Percentiles rank a stretch among this genome's conserved stretches.
phyloP scores from a whole-genome alignment of 2,113 vertebrate species.

The Castor canadensis region DNA sequence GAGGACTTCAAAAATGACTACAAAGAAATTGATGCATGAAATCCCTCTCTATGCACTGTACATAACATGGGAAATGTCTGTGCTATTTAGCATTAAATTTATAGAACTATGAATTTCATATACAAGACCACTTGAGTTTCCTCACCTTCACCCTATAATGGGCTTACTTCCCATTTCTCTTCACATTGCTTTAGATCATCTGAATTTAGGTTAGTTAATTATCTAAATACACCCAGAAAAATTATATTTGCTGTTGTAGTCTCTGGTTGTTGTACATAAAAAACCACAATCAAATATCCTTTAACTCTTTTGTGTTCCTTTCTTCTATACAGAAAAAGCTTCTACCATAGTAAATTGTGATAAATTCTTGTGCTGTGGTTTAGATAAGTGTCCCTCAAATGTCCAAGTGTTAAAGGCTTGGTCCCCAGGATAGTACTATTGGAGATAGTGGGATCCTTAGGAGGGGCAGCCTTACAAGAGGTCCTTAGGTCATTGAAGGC shows the following conservation, averaged over 20 bases:
- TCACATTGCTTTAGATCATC: neutral
- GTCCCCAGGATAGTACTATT: no score
- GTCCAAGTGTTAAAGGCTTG: neutral
- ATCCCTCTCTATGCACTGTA: neutral
- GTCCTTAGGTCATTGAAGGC: no score
- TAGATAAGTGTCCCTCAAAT: neutral
- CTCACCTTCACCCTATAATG: neutral
- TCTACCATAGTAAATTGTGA: neutral
- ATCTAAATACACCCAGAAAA: neutral
- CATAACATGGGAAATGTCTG: neutral
- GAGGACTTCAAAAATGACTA: constrained; percentile 16
- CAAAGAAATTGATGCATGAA: neutral
- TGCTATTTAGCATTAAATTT: neutral
- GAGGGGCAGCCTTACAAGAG: neutral
- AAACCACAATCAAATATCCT: neutral
- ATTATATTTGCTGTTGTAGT: neutral
- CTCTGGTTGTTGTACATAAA: neutral
- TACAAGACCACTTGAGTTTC: neutral
- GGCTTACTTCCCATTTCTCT: neutral
- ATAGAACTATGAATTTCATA: neutral
- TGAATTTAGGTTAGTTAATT: constrained; percentile 5
- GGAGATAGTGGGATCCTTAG: neutral
- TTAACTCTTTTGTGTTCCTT: constrained; percentile 23
- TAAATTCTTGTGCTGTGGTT: neutral
- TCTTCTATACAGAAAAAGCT: neutral